phyloP scores from a whole-genome alignment of 2,113 vertebrate genomes.

The Bucco capensis region DNA sequence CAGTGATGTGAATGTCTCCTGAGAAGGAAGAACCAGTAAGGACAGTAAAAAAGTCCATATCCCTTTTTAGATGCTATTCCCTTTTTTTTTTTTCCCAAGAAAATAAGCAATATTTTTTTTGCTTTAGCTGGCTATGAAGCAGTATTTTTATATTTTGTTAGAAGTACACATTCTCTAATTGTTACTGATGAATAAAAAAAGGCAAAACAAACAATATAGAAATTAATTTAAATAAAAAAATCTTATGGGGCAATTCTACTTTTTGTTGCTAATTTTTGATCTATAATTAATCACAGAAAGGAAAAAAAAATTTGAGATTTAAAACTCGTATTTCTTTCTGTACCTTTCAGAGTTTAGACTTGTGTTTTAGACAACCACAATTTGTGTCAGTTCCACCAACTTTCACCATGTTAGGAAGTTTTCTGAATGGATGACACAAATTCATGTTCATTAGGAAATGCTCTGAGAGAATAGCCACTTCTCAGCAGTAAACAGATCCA shows the following conservation, averaged over 20 bases:
- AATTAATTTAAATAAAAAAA: background rate
- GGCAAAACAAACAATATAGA: background rate
- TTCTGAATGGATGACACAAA: background rate
- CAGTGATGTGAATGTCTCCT: background rate
- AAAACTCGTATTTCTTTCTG: background rate
- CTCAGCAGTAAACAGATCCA: background rate
- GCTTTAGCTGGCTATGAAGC: background rate
- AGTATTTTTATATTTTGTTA: background rate
- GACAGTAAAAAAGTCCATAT: background rate
- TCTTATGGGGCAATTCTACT: background rate
- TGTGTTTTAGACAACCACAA: background rate
- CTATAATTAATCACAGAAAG: background rate
- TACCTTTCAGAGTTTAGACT: background rate
- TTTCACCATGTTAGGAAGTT: background rate
- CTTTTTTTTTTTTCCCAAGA: background rate
- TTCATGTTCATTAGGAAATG: background rate
- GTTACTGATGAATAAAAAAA: background rate
- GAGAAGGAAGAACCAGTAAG: background rate
- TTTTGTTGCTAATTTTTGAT: background rate
- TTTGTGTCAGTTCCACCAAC: background rate
- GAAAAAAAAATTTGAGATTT: background rate
- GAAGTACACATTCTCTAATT: background rate
- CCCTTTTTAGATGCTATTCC: background rate
- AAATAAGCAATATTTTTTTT: background rate
- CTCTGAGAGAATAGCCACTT: background rate